These are phyloP conservation scores for Acanthiza pusilla DNA, from an alignment of 2,797 vertebrate species.

Conservation along the genomic window DNA sequence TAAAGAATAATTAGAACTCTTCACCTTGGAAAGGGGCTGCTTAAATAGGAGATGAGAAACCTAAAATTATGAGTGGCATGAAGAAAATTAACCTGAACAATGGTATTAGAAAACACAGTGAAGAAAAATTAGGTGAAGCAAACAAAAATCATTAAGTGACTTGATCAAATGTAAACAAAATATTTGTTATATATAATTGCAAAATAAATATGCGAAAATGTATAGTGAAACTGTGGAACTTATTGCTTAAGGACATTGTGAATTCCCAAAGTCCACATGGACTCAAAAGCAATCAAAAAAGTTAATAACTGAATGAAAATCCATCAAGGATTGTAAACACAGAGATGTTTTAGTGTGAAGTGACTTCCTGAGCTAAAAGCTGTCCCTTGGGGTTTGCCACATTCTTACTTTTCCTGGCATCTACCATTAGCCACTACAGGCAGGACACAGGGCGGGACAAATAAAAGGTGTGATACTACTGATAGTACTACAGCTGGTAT, in stretches of 20 bases:
- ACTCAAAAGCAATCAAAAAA: conserved; percentile 15
- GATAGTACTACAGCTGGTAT: fast-evolving
- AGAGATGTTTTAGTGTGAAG: background rate
- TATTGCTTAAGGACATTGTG: background rate
- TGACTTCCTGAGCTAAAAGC: background rate
- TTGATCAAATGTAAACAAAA: conserved; percentile 9
- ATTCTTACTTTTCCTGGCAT: background rate
- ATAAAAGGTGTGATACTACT: background rate
- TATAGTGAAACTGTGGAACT: background rate
- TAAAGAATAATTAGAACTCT: background rate
- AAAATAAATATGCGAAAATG: background rate
- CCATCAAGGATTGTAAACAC: background rate
- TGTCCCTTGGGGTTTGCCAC: background rate
- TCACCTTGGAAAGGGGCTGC: background rate
- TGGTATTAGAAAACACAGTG: background rate
- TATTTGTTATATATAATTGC: background rate
- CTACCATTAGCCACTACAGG: background rate
- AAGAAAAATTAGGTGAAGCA: background rate
- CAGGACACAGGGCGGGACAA: background rate
- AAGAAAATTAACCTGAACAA: background rate
- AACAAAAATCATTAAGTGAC: background rate
- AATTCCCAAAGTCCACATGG: background rate
- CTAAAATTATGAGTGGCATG: background rate
- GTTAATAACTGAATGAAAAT: conserved; percentile 1
- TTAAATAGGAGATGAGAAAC: background rate